phyloP scores from a whole-genome alignment of 2,113 vertebrate species.

The Marmota monax region DNA sequence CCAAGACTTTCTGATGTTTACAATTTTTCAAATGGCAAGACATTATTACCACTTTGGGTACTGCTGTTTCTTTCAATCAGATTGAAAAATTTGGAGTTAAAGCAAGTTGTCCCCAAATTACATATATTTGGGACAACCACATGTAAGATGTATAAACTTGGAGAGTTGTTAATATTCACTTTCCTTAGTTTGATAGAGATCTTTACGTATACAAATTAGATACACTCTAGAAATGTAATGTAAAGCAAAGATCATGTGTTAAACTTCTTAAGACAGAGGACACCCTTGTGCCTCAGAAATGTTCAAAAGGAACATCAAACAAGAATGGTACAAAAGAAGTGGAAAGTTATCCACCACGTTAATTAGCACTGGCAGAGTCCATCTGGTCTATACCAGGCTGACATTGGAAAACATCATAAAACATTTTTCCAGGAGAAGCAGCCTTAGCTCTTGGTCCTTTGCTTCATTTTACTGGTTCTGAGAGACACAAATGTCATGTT shows the following conservation, averaged over 20 bases:
- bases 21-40: slow-evolving; percentile 81
- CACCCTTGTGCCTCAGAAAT: background rate
- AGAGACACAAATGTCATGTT: background rate
- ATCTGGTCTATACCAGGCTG: background rate
- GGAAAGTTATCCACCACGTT: background rate
- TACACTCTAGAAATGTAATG: background rate
- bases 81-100: slow-evolving; percentile 11
- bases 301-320: background rate
- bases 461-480: background rate
- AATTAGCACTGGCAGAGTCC: background rate
- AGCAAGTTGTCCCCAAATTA: slow-evolving; percentile 31
- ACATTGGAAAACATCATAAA: background rate
- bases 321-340: background rate
- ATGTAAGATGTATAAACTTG: background rate
- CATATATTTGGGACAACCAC: background rate
- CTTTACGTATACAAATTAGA: slow-evolving; percentile 11
- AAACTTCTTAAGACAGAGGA: background rate
- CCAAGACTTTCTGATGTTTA: slow-evolving; percentile 78
- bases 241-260: background rate
- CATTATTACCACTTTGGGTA: slow-evolving; percentile 67
- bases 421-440: background rate
- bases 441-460: background rate
- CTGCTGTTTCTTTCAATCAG: slow-evolving; percentile 67
- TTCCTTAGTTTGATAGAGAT: background rate
- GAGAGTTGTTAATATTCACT: background rate